These are phyloP conservation scores for Oxystoma pomonae DNA, from an alignment of 2,888 invertebrate species.

Conservation along the genomic window DNA sequence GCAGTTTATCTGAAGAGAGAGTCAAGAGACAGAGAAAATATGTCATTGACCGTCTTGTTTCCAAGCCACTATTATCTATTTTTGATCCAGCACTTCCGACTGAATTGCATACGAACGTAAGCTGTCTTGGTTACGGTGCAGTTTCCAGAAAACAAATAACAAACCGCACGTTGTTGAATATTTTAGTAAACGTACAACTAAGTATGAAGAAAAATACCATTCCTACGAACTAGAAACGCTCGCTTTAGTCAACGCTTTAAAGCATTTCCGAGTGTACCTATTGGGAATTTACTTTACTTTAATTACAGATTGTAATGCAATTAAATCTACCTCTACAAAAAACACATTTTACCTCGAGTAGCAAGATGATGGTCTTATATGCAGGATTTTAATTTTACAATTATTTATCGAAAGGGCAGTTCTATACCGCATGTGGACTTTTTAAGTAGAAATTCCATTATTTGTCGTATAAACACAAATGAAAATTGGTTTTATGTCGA, in stretches of 20 bases:
- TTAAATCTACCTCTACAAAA: conserved; percentile 32
- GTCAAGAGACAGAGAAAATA: neutral
- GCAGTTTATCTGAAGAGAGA: no score
- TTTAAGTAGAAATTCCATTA: conserved; percentile 17
- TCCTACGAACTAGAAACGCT: conserved; percentile 34
- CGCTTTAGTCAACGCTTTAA: conserved; percentile 35
- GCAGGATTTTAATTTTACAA: conserved; percentile 30
- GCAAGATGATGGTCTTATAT: conserved; percentile 36
- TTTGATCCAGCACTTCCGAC: conserved; percentile 22
- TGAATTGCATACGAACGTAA: conserved; percentile 28
- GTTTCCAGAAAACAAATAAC: conserved; percentile 5
- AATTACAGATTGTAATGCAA: conserved; percentile 38
- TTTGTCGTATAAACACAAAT: neutral
- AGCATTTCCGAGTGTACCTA: conserved; percentile 29
- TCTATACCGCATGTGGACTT: conserved; percentile 13
- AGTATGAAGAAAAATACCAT: conserved; percentile 16
- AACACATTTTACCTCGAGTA: conserved; percentile 31
- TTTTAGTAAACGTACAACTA: conserved; percentile 5
- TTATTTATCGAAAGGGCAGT: conserved; percentile 24
- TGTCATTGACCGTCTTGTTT: neutral
- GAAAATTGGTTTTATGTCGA: conserved; percentile 12
- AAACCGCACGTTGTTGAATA: conserved; percentile 1
- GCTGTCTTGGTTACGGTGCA: conserved; percentile 26
- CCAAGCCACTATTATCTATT: conserved; percentile 20
- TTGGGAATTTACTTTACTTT: conserved; percentile 27